These are phyloP conservation scores for Cerastis rubricosa DNA, from an alignment of 2,888 invertebrate species.

Conservation along the genomic window DNA sequence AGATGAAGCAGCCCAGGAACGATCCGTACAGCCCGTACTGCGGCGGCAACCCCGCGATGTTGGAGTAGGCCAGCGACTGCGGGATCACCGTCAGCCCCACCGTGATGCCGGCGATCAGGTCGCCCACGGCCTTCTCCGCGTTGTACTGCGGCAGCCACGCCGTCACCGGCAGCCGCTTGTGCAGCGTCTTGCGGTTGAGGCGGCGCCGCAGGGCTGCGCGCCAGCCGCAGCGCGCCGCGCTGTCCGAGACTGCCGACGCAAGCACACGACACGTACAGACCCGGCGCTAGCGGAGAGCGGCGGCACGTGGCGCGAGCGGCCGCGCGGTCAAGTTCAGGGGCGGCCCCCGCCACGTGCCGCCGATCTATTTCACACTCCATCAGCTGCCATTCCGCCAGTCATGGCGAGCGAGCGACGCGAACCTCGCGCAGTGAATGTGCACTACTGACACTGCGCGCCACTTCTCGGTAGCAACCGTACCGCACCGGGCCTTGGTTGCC, in stretches of 20 bases:
- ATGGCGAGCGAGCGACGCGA: slow-evolving; percentile 35
- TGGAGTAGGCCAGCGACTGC: slow-evolving; percentile 96
- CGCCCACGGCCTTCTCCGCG: slow-evolving; percentile 94
- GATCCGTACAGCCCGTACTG: slow-evolving; percentile 98
- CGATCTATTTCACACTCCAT: slow-evolving; percentile 47
- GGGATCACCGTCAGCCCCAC: slow-evolving; percentile 98
- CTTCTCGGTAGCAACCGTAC: not conserved
- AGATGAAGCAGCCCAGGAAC: slow-evolving; percentile 97
- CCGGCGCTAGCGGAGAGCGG: not conserved
- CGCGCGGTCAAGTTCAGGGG: slow-evolving; percentile 44
- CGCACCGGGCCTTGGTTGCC: not conserved
- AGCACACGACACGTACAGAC: not conserved
- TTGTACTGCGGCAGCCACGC: slow-evolving; percentile 95
- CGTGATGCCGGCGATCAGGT: slow-evolving; percentile 97
- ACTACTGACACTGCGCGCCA: slow-evolving; percentile 14
- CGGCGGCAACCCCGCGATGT: slow-evolving; percentile 94
- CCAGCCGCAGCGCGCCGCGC: slow-evolving; percentile 80
- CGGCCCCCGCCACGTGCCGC: slow-evolving; percentile 28
- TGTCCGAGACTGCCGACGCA: slow-evolving; percentile 87
- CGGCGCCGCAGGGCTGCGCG: slow-evolving; percentile 85
- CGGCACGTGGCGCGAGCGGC: not conserved
- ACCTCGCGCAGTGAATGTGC: slow-evolving; percentile 10
- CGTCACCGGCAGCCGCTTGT: slow-evolving; percentile 94
- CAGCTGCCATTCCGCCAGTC: slow-evolving; percentile 50
- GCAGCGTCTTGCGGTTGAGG: slow-evolving; percentile 93